Evolutionary conservation across 2,797 vertebrate species (phyloP).

Genomic region (Pitangus sulphuratus): DNA sequence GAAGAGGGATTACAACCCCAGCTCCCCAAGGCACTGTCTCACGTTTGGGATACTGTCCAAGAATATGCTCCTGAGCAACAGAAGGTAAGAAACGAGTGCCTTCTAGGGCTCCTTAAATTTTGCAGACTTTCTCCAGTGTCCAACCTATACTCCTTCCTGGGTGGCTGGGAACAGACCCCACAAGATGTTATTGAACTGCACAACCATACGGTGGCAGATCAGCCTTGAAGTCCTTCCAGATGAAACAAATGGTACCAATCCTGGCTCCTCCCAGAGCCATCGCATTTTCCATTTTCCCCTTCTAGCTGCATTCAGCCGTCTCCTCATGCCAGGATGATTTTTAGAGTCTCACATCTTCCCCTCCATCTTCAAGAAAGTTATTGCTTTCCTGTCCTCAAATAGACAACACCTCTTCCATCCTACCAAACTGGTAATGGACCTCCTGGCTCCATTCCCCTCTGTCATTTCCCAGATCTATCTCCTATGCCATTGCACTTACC

Average conservation of each 20-base stretch:
- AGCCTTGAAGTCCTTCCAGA: not conserved
- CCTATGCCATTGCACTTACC: not conserved
- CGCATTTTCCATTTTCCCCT: not conserved
- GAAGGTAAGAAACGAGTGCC: not conserved
- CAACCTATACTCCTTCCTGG: not conserved
- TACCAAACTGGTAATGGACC: slow-evolving; percentile 32
- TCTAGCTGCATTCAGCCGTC: not conserved
- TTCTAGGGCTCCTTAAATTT: not conserved
- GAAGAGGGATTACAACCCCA: not conserved
- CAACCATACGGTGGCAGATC: not conserved
- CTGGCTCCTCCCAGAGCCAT: not conserved
- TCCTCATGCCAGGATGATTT: not conserved
- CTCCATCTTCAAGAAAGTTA: not conserved
- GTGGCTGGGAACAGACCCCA: not conserved
- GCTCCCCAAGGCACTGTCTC: not conserved
- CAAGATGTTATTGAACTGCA: not conserved
- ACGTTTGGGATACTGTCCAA: not conserved
- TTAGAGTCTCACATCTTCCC: not conserved
- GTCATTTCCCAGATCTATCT: not conserved
- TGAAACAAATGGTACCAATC: not conserved
- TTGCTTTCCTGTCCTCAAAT: not conserved
- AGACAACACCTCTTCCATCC: not conserved
- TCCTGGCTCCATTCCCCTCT: slow-evolving; percentile 6
- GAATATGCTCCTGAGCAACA: not conserved
- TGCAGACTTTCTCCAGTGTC: not conserved